A percentile compares a stretch with the other conserved stretches of the same genome.
These are phyloP conservation scores for Agriopis aurantiaria DNA, from an alignment of 2,888 invertebrate species.

Conservation along the genomic window DNA sequence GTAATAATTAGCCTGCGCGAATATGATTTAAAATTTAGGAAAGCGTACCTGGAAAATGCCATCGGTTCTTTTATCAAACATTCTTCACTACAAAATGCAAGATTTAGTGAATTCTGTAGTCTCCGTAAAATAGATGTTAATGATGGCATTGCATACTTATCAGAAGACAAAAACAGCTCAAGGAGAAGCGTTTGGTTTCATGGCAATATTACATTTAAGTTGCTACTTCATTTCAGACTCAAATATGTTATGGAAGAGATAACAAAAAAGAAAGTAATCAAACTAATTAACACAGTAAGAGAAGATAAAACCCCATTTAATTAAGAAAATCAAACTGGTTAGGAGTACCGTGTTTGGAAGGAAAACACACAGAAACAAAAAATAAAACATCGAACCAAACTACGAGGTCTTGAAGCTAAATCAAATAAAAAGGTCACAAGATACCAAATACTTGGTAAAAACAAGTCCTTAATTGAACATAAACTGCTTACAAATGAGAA, in stretches of 20 bases:
- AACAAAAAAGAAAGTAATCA: background rate
- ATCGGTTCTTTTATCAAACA: background rate
- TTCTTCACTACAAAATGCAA: background rate
- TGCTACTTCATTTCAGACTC: background rate
- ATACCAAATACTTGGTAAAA: slow-evolving; percentile 10
- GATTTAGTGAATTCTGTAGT: background rate
- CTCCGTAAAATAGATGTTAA: background rate
- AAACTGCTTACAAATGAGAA: slow-evolving; percentile 20
- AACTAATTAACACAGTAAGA: background rate
- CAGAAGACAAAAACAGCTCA: slow-evolving; percentile 1
- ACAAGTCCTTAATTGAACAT: slow-evolving; percentile 5
- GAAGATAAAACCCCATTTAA: background rate
- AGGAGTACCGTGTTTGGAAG: background rate
- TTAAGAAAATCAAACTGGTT: background rate
- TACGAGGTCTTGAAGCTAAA: background rate
- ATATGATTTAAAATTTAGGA: background rate
- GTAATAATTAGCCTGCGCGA: too few species aligned
- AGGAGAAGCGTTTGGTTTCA: slow-evolving; percentile 2
- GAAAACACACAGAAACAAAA: background rate
- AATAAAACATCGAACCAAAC: background rate
- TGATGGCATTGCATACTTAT: background rate
- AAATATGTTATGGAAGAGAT: background rate
- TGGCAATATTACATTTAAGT: background rate
- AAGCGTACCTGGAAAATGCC: background rate
- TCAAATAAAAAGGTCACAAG: slow-evolving; percentile 1